phyloP scores from a whole-genome alignment of 2,113 vertebrate species.

The Nettapus auritus region DNA sequence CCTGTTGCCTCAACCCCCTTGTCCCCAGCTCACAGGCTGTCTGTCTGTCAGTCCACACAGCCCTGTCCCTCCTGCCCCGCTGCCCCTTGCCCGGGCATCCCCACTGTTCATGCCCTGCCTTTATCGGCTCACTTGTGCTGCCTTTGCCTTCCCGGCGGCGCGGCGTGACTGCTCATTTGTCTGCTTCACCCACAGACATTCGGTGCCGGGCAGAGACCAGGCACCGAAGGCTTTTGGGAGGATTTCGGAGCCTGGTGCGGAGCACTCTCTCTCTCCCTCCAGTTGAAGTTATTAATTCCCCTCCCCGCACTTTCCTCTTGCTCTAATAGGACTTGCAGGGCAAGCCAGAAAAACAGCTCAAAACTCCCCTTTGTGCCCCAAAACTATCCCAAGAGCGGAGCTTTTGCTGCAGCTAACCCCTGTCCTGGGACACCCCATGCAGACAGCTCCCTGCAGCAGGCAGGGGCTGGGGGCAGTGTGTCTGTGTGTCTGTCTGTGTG shows the following conservation, averaged over 20 bases:
- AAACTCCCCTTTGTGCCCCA: neutral
- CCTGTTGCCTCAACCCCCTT: fast-evolving
- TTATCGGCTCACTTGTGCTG: neutral
- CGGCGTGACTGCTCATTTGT: neutral
- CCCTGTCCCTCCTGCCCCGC: neutral
- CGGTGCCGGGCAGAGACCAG: neutral
- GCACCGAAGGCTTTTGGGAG: neutral
- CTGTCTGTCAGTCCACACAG: neutral
- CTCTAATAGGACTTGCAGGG: neutral
- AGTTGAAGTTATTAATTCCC: neutral
- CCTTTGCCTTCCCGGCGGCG: neutral
- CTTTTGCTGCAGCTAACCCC: neutral
- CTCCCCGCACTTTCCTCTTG: neutral
- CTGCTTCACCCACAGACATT: neutral
- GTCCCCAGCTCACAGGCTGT: neutral
- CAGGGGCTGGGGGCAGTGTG: too few species aligned
- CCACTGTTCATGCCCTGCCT: neutral
- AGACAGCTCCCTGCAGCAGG: neutral
- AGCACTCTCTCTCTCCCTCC: fast-evolving
- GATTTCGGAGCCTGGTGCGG: neutral
- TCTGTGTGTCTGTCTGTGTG: too few species aligned
- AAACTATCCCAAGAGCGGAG: neutral
- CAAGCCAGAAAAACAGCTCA: neutral
- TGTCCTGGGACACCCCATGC: neutral
- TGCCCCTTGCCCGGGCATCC: fast-evolving